These are phyloP conservation scores for Steinernema feltiae DNA, from an alignment of 1,140 invertebrate species.

Conservation along the genomic window DNA sequence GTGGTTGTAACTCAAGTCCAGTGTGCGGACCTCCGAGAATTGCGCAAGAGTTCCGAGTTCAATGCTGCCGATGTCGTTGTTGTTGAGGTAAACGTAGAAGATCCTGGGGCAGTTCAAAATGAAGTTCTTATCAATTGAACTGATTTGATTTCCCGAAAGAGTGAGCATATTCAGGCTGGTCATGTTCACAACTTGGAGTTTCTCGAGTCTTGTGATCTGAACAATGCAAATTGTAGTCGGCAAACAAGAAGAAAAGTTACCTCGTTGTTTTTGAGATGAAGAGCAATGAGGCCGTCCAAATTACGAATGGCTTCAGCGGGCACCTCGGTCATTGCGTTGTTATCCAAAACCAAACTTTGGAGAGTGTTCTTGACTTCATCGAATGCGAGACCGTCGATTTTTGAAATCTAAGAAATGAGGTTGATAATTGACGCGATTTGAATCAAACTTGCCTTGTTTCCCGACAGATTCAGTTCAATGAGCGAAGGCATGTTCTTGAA, in stretches of 20 bases:
- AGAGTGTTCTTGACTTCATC: conserved; percentile 42
- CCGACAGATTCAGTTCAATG: conserved; percentile 55
- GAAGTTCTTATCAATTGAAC: conserved; percentile 48
- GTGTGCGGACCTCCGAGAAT: conserved; percentile 42
- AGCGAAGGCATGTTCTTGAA: conserved; percentile 47
- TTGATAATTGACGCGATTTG: background rate
- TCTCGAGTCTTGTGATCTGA: conserved; percentile 46
- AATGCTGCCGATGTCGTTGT: conserved; percentile 46
- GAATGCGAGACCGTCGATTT: conserved; percentile 44
- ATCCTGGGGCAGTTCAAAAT: conserved; percentile 42
- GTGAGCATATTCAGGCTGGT: conserved; percentile 50
- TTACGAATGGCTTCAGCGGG: conserved; percentile 45
- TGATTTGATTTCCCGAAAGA: conserved; percentile 52
- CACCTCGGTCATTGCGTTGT: conserved; percentile 49
- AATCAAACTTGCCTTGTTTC: conserved; percentile 44
- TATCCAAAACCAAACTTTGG: conserved; percentile 55
- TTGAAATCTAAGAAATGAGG: conserved; percentile 45
- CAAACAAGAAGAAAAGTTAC: conserved; percentile 20
- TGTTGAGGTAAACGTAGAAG: conserved; percentile 50
- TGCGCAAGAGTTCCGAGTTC: conserved; percentile 45
- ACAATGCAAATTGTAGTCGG: conserved; percentile 10
- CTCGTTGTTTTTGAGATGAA: conserved; percentile 56
- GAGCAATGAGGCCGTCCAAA: conserved; percentile 51
- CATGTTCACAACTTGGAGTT: conserved; percentile 44
- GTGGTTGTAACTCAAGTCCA: conserved; percentile 55